Percentiles rank a stretch among this genome's conserved stretches.
These are phyloP conservation scores for Lagenorhynchus albirostris DNA, from an alignment of 2,113 vertebrate genomes.

Conservation along the genomic window DNA sequence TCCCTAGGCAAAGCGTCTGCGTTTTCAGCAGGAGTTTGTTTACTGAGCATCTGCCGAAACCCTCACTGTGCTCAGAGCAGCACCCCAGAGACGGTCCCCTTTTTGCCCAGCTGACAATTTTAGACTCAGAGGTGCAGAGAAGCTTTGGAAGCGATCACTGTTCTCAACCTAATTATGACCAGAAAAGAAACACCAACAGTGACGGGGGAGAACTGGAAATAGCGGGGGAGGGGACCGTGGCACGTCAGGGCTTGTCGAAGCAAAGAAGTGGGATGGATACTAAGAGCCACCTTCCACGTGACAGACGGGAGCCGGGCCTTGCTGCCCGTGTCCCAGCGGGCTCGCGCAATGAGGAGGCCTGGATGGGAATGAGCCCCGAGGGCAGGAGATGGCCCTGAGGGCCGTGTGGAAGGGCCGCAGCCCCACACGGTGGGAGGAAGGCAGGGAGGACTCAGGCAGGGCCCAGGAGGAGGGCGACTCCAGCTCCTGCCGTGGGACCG, in stretches of 20 bases:
- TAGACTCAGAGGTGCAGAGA: not conserved
- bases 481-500: not conserved
- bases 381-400: rapidly evolving
- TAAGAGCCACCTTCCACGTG: not conserved
- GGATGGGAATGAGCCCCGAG: not conserved
- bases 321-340: rapidly evolving
- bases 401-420: not conserved
- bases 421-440: not conserved
- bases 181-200: not conserved
- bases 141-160: not conserved
- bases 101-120: not conserved
- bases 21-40: not conserved
- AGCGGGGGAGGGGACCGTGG: not conserved
- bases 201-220: too few relatives aligned
- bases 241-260: not conserved
- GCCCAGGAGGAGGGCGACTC: not conserved
- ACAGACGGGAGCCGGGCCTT: not conserved
- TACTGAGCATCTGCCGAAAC: not conserved
- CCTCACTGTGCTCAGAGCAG: not conserved
- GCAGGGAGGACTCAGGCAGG: not conserved
- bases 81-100: rapidly evolving
- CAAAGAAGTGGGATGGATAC: not conserved
- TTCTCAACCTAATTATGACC: not conserved
- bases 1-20: not conserved
- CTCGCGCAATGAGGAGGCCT: not conserved